Evolutionary conservation across 1,140 invertebrate species (phyloP).

Genomic region (Spodoptera frugiperda): DNA sequence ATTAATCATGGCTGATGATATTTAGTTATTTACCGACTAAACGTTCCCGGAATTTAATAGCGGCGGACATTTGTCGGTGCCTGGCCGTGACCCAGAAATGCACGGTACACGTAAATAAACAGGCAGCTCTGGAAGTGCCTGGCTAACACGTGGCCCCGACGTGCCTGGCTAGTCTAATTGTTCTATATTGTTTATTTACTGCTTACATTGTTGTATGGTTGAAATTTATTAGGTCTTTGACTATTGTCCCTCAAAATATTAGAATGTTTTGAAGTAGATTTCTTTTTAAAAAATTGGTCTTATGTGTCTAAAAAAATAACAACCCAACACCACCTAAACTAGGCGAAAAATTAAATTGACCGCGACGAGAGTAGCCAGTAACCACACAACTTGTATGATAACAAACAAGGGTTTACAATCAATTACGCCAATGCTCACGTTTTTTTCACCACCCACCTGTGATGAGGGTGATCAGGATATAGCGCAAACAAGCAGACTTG

Average conservation of each 20-base stretch:
- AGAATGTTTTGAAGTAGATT: too few relatives aligned
- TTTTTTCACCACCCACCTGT: not conserved
- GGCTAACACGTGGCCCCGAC: not conserved
- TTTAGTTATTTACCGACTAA: not conserved
- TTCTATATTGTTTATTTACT: too few relatives aligned
- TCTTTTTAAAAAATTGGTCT: too few relatives aligned
- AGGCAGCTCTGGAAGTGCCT: not conserved
- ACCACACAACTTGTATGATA: not conserved
- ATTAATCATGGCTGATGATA: not conserved
- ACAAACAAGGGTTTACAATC: not conserved
- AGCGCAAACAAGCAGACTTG: too few relatives aligned
- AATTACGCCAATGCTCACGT: not conserved
- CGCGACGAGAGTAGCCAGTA: not conserved
- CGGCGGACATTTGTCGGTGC: slow-evolving; percentile 16
- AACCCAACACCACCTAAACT: not conserved
- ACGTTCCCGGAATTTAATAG: slow-evolving; percentile 44
- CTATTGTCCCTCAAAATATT: too few relatives aligned
- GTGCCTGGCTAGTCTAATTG: not conserved
- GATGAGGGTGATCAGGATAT: not conserved
- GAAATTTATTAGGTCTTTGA: too few relatives aligned
- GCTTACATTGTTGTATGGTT: too few relatives aligned
- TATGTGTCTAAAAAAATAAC: not conserved
- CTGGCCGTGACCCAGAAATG: slow-evolving; percentile 41
- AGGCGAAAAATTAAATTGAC: slow-evolving; percentile 11
- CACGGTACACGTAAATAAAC: slow-evolving; percentile 40